These are phyloP conservation scores for Lithophane leautieri DNA, from an alignment of 2,888 invertebrate genomes.

Conservation along the genomic window DNA sequence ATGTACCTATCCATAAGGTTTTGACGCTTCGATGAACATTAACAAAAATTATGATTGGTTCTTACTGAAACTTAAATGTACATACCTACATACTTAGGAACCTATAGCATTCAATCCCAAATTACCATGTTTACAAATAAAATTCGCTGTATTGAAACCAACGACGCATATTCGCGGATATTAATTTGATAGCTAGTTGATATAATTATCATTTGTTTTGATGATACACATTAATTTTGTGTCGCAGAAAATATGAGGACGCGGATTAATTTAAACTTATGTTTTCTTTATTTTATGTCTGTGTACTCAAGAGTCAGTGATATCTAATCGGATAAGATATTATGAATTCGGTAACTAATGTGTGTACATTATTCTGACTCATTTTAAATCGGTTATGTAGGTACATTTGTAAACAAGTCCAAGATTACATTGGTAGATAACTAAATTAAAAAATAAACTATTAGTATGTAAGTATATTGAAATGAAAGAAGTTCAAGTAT, in stretches of 20 bases:
- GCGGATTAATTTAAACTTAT: slow-evolving; percentile 20
- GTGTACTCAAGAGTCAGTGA: slow-evolving; percentile 5
- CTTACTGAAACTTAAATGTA: neutral
- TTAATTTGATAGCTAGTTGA: slow-evolving; percentile 8
- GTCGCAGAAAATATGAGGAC: slow-evolving; percentile 37
- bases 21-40: slow-evolving; percentile 32
- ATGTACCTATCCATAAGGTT: neutral
- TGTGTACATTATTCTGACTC: slow-evolving; percentile 34
- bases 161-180: slow-evolving; percentile 38
- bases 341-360: slow-evolving; percentile 40
- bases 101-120: slow-evolving; percentile 14
- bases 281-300: slow-evolving; percentile 45
- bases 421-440: slow-evolving; percentile 16
- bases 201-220: slow-evolving; percentile 30
- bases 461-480: neutral
- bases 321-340: slow-evolving; percentile 36
- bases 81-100: neutral
- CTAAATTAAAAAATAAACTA: slow-evolving; percentile 10
- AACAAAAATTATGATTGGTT: slow-evolving; percentile 19
- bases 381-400: slow-evolving; percentile 6
- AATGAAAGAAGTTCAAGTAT: neutral
- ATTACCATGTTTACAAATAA: slow-evolving; percentile 25
- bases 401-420: slow-evolving; percentile 11
- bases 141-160: slow-evolving; percentile 17
- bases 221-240: slow-evolving; percentile 15